Conservation (phyloP, 2,888 invertebrate species). For the Sicus ferrugineus region DNA sequence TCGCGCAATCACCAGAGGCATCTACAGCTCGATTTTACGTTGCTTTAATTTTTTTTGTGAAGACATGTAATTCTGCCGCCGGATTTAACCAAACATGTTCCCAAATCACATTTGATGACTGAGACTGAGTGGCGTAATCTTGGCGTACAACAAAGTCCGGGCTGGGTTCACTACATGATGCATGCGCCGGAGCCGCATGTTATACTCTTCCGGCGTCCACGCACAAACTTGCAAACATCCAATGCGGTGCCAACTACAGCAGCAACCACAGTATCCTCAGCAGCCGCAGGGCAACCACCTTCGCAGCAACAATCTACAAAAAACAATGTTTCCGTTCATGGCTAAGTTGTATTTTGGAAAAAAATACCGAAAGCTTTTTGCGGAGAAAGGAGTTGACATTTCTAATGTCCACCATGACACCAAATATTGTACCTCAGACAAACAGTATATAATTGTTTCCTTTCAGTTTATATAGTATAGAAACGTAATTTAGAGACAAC, state of each 20-base stretch:
- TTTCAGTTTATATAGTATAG: constrained; percentile 19
- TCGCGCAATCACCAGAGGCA: neutral
- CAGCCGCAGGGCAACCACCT: neutral
- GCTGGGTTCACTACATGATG: constrained; percentile 75
- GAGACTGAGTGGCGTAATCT: constrained; percentile 95
- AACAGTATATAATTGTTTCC: constrained; percentile 15
- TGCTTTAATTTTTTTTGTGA: constrained; percentile 25
- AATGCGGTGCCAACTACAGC: constrained; percentile 24
- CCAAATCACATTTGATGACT: constrained; percentile 89
- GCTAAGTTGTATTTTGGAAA: constrained; percentile 25
- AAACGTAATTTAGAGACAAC: constrained; percentile 32
- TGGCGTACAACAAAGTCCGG: constrained; percentile 93
- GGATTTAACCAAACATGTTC: constrained; percentile 84
- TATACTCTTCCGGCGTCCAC: constrained; percentile 77
- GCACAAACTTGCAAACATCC: constrained; percentile 40
- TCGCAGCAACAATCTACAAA: constrained; percentile 27
- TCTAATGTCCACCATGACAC: neutral
- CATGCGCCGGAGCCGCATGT: constrained; percentile 93
- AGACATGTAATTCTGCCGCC: constrained; percentile 92
- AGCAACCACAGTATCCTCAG: too few relatives aligned
- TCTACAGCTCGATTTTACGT: neutral
- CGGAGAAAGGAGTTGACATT: neutral
- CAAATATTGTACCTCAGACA: constrained; percentile 30
- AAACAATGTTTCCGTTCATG: constrained; percentile 42
- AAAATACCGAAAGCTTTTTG: neutral